Conservation (phyloP, 2,888 invertebrate species). For the Pristionchus maxplancki region DNA sequence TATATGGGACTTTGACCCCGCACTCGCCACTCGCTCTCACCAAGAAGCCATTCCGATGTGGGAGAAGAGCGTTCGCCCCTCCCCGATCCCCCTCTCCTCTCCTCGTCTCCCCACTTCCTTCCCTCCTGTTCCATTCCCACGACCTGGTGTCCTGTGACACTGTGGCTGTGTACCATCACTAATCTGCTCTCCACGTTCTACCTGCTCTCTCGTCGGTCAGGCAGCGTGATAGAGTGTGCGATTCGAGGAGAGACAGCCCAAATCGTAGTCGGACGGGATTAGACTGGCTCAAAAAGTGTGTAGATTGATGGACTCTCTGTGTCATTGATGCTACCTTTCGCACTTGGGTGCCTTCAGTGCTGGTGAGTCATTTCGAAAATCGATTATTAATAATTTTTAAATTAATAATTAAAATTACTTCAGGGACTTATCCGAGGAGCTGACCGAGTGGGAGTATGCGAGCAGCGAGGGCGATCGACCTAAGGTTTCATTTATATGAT, state of each 20-base stretch:
- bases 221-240: not conserved
- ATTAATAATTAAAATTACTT: not conserved
- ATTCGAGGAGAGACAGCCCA: not conserved
- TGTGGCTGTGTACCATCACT: not conserved
- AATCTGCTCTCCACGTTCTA: not conserved
- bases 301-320: not conserved
- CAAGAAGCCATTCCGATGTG: not conserved
- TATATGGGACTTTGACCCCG: not conserved
- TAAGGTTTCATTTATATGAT: not conserved
- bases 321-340: not conserved
- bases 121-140: not conserved
- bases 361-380: not conserved
- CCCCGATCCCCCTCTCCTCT: not conserved
- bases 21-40: not conserved
- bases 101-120: not conserved
- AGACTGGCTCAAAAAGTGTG: not conserved
- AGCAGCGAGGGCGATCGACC: constrained; percentile 12
- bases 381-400: not conserved
- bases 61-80: not conserved
- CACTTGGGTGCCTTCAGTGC: not conserved
- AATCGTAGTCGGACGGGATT: not conserved
- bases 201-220: not conserved
- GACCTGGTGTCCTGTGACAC: not conserved
- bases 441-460: constrained; percentile 29
- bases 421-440: constrained; percentile 11